Percentiles rank a stretch among this genome's conserved stretches.
Evolutionary conservation across 1,140 invertebrate genomes (phyloP).

Genomic region (Proales similis): DNA sequence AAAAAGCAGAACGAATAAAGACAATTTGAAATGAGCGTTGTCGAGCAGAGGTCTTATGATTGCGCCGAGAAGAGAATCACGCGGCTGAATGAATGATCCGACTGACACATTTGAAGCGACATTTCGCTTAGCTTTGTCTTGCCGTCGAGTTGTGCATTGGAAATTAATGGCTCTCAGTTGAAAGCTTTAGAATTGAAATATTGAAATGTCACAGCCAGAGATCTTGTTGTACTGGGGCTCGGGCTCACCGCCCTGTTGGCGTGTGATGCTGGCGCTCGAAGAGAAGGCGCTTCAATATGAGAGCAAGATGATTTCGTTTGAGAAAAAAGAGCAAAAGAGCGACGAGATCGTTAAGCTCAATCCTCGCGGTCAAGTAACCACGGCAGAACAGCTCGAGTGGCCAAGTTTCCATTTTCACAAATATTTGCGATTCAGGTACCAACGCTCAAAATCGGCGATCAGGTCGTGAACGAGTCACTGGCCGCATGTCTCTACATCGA

Average conservation of each 20-base stretch:
- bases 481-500: slow-evolving; percentile 17
- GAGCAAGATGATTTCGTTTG: slow-evolving; percentile 40
- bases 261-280: slow-evolving; percentile 41
- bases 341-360: slow-evolving; percentile 41
- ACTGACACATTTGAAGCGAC: no score
- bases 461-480: background rate
- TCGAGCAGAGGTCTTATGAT: no score
- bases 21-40: no score
- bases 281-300: slow-evolving; percentile 41
- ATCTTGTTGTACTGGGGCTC: slow-evolving; percentile 43
- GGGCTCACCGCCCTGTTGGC: slow-evolving; percentile 43
- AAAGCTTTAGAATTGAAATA: no score
- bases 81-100: no score
- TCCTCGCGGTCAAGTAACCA: slow-evolving; percentile 41
- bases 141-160: no score
- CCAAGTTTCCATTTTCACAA: background rate
- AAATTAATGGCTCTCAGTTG: no score
- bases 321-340: slow-evolving; percentile 41
- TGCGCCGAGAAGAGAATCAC: no score
- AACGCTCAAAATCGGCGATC: background rate
- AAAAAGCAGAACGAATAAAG: no score
- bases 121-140: no score
- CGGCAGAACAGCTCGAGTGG: background rate
- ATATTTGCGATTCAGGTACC: no score
- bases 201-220: no score